Evolutionary conservation across 2,888 invertebrate species (phyloP), one percentile per base, ranked within the genome.

Genomic region (Sialis fuliginosa): DNA sequence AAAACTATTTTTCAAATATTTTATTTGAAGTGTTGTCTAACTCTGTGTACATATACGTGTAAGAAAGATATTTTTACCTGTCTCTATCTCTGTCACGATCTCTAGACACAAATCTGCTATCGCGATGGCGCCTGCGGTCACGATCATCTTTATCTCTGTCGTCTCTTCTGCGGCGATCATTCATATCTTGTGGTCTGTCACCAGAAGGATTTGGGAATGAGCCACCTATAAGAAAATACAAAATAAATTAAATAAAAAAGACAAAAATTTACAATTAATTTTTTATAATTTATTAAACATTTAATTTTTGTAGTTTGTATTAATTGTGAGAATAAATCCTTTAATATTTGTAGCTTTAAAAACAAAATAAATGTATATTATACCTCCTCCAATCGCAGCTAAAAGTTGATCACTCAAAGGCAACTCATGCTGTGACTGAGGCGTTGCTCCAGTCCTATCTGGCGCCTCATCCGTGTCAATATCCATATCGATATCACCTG

Each of bases 401-500:
- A 78, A 63, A 59, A 77, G 60, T 51, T 71, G 68, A 46, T 71
- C 70, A 48, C 65, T 68, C 22, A 65, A 54, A 51, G 62, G 60
- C 35, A 56, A 54, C 48, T 54, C 46, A 52, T 60, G 52, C 45
- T 22, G 22, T 22, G 22, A 22, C 4, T 22, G 22, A 22, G 22
- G 22, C 22, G 22, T 22, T 4, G 22, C 22, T 4, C 22, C 22
- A 9, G 42, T 52, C 49, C 50, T 51, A 54, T 52, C 47, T 46
- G 6, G 57, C 57, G 69, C 77, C 51, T 77, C 74, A 48, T 78
- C 79, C 61, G 79, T 77, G 61, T 86, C 86, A 39, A 86, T 71
- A 53, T 86, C 86, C 85, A 86, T 86, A 57, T 85, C 85, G 46
- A 44, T 71, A 64, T 44, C 60, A 61, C 9, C 46, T 46, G 34